A percentile compares a stretch with the other conserved stretches of the same genome.
These are phyloP conservation scores for Arctocebus calabarensis DNA, from an alignment of 2,797 vertebrate species.

Conservation along the genomic window DNA sequence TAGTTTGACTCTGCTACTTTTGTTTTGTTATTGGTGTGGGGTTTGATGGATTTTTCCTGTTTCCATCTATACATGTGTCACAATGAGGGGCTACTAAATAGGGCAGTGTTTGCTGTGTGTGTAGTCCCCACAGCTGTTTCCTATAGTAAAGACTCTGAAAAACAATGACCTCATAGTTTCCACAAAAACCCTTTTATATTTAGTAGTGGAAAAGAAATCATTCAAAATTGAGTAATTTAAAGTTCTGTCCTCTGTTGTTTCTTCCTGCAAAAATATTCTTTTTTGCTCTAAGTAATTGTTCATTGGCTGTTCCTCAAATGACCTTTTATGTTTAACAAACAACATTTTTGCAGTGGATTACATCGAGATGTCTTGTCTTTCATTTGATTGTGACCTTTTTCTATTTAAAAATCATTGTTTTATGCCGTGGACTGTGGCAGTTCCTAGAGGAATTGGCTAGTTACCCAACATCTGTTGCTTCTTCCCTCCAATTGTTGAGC, in stretches of 20 bases:
- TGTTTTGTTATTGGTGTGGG: not conserved
- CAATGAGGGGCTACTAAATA: slow-evolving; percentile 71
- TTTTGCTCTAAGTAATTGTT: slow-evolving; percentile 62
- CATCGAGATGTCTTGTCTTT: not conserved
- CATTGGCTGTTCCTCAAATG: slow-evolving; percentile 60
- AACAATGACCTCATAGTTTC: slow-evolving; percentile 81
- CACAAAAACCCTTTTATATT: slow-evolving; percentile 77
- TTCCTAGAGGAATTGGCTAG: slow-evolving; percentile 70
- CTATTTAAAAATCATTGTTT: slow-evolving; percentile 65
- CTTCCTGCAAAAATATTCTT: slow-evolving; percentile 70
- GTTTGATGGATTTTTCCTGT: slow-evolving; percentile 77
- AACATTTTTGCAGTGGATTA: slow-evolving; percentile 50
- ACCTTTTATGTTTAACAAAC: slow-evolving; percentile 56
- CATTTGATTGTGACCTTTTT: not conserved
- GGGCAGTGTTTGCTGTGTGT: slow-evolving; percentile 77
- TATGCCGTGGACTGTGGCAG: not conserved
- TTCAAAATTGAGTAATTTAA: slow-evolving; percentile 58
- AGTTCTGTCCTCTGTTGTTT: slow-evolving; percentile 59
- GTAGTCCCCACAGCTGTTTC: slow-evolving; percentile 84
- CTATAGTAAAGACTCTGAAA: slow-evolving; percentile 78
- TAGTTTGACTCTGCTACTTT: not conserved
- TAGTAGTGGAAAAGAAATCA: slow-evolving; percentile 66
- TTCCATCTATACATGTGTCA: slow-evolving; percentile 69
- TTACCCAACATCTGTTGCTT: slow-evolving; percentile 46
- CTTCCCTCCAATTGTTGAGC: not conserved